A percentile compares a stretch with the other conserved stretches of the same genome.
phyloP scores from a whole-genome alignment of 2,888 invertebrate genomes.

The Ptychoptera contaminata region DNA sequence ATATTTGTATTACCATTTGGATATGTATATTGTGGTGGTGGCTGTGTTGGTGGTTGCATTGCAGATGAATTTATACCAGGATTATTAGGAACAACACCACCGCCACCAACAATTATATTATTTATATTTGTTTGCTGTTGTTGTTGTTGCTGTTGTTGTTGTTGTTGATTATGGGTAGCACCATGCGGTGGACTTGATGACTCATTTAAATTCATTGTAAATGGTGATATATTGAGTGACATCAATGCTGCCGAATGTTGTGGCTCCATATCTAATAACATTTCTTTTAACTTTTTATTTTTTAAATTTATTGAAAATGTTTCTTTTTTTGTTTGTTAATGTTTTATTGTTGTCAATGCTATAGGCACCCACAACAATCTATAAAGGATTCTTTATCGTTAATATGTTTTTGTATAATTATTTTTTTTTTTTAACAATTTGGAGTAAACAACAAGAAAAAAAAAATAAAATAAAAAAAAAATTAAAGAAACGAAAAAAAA shows the following conservation, averaged over 20 bases:
- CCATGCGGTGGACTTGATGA: conserved; percentile 44
- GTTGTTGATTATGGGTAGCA: conserved; percentile 15
- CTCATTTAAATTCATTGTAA: conserved; percentile 58
- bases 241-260: conserved; percentile 62
- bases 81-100: conserved; percentile 7
- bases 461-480: too few species aligned
- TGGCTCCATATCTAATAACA: conserved; percentile 79
- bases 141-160: conserved; percentile 18
- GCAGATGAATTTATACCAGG: background rate
- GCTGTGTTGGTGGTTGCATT: conserved; percentile 4
- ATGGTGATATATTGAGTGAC: conserved; percentile 77
- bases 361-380: too few species aligned
- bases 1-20: conserved; percentile 23
- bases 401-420: too few species aligned
- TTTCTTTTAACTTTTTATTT: conserved; percentile 29
- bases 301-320: too few species aligned
- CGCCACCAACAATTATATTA: conserved; percentile 3
- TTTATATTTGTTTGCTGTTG: conserved; percentile 24
- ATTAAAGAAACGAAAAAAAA: too few species aligned
- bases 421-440: too few species aligned
- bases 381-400: too few species aligned
- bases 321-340: too few species aligned
- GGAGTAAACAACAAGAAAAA: too few species aligned
- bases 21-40: conserved; percentile 36
- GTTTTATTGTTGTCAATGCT: too few species aligned